Evolutionary conservation across 2,113 vertebrate genomes (phyloP).

Genomic region (Numida meleagris): DNA sequence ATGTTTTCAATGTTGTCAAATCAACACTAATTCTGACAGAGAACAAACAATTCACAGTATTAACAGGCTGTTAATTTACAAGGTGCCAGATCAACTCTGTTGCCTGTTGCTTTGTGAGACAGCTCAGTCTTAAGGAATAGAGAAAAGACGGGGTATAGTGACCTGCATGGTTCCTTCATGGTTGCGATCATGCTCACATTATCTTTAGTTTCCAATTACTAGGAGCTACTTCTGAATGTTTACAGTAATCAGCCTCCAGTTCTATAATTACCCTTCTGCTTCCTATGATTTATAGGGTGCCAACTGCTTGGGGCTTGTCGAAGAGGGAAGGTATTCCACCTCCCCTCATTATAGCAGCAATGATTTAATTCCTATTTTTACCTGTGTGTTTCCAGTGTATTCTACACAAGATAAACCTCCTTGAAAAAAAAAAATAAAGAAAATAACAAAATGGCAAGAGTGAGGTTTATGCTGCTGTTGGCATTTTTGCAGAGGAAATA

Average conservation of each 20-base stretch:
- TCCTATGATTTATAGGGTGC: slow-evolving; percentile 58
- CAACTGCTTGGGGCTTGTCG: slow-evolving; percentile 27
- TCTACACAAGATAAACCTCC: not conserved
- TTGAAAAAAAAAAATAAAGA: not conserved
- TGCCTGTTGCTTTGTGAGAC: not conserved
- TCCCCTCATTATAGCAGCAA: not conserved
- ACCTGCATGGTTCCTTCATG: not conserved
- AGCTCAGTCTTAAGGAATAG: not conserved
- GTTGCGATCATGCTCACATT: not conserved
- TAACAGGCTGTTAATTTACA: not conserved
- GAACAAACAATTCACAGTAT: not conserved
- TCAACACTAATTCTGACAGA: not conserved
- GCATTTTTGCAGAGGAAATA: not conserved
- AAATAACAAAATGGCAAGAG: not conserved
- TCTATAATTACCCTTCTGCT: slow-evolving; percentile 52
- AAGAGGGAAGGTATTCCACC: not conserved
- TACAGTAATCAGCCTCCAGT: slow-evolving; percentile 34
- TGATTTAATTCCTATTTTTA: slow-evolving; percentile 59
- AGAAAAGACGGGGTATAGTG: not conserved
- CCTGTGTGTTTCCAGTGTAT: not conserved
- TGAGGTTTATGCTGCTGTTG: not conserved
- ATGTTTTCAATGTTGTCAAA: not conserved
- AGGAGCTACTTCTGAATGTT: slow-evolving; percentile 16
- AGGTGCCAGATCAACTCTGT: not conserved
- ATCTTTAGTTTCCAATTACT: not conserved